Base-by-base conservation (phyloP, 1,140 invertebrate species). In the Akabosia matsudoensis region DNA sequence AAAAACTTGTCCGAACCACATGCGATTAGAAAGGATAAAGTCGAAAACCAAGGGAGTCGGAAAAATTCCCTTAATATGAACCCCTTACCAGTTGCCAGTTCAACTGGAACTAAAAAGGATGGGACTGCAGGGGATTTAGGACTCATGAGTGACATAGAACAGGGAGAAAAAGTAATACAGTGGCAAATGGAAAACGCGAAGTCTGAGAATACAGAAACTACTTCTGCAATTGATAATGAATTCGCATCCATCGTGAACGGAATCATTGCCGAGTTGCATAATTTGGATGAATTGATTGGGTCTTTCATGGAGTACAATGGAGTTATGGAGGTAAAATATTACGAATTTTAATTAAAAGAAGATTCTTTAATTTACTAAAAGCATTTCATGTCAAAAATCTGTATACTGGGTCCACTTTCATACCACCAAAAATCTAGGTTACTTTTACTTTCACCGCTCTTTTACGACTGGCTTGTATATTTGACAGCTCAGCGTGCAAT, bases 161-260 rank as follows among this genome's bases (percentile, higher is more conserved):
- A 72, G 28, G 70, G 33, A n/a, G 70, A 72, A 22, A 72, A 72
- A 45, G 70, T 72, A 22, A 51, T 45, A 7, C n/a, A 34, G 3
- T 72, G 70, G 70, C 70, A 72, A 34, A 45, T 72, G 70, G 70
- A 51, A 22, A 67, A 67, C 28, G 61, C 61, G 13, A 67, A 67
- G n/a, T 22, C 33, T 51, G 70, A 72, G 24, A 72, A 72, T 24
- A 34, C 22, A 3, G 33, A 72, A 72, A 24, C 70, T 37, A 34
- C 37, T 18, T 37, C 70, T 2, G 30, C 16, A 7, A 3, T 72
- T 2, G 70, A 72, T 22, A 26, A 33, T 2, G 70, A 72, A 28
- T 72, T 72, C 45, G 31, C 70, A n/a, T 45, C 33, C 14, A 72
- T 72, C 22, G 33, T 72, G 1, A 51, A 72, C 70, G 70, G 37